These are phyloP conservation scores for Chymomyza caudatula DNA, from an alignment of 2,888 invertebrate genomes.

Conservation along the genomic window DNA sequence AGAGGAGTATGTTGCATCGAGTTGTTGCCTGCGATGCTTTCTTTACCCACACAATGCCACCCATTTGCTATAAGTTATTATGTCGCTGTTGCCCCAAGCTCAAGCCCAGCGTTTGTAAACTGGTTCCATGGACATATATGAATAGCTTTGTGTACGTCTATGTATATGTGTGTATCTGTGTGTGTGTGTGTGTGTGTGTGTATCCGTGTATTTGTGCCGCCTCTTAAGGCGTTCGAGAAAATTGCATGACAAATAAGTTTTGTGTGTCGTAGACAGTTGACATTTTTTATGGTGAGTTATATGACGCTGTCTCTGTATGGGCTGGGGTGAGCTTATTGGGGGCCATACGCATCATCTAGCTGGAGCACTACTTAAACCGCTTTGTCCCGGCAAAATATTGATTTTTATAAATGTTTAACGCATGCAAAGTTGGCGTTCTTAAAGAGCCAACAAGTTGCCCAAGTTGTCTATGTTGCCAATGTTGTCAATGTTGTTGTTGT, in stretches of 20 bases:
- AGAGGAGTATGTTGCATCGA: too few species aligned
- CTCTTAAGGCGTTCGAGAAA: constrained; percentile 64
- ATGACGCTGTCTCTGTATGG: constrained; percentile 30
- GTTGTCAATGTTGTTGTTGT: not conserved
- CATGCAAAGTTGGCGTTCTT: constrained; percentile 66
- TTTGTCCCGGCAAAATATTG: constrained; percentile 44
- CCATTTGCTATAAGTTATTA: constrained; percentile 68
- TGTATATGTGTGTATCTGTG: not conserved
- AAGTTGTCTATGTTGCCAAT: not conserved
- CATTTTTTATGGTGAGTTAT: constrained; percentile 67
- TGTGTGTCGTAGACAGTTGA: constrained; percentile 69
- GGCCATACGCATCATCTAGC: not conserved
- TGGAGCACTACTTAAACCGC: not conserved
- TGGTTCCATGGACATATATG: constrained; percentile 59
- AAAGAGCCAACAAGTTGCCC: constrained; percentile 56
- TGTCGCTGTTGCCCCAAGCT: constrained; percentile 34
- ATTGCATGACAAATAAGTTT: constrained; percentile 71
- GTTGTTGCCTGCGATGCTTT: not conserved
- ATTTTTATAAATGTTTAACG: constrained; percentile 62
- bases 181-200: not conserved
- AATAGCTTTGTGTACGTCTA: constrained; percentile 48
- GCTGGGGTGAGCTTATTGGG: not conserved
- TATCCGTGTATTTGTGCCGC: constrained; percentile 15
- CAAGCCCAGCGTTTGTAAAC: constrained; percentile 25
- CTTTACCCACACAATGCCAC: constrained; percentile 31